Percentiles rank a stretch among this genome's conserved stretches.
phyloP scores from a whole-genome alignment of 2,888 invertebrate species.

The Tenodera sinensis region DNA sequence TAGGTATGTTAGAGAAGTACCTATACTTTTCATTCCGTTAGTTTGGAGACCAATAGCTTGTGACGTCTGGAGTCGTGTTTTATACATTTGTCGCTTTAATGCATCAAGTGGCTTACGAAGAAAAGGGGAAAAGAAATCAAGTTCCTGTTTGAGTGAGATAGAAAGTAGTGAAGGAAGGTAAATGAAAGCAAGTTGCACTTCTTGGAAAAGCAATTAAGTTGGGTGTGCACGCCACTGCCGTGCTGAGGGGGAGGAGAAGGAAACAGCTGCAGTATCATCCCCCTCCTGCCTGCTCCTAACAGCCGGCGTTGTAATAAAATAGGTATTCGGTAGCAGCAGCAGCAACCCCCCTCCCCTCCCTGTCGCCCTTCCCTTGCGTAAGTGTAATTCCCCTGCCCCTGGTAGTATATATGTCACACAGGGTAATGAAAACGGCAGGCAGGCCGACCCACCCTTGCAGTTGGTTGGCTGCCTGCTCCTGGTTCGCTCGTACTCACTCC shows the following conservation, averaged over 20 bases:
- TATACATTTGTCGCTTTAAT: too few relatives aligned
- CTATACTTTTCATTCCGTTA: too few relatives aligned
- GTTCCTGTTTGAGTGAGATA: too few relatives aligned
- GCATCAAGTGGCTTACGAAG: too few relatives aligned
- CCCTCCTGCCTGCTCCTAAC: not conserved
- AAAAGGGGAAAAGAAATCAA: too few relatives aligned
- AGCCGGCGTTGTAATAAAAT: constrained; percentile 2
- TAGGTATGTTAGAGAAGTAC: too few relatives aligned
- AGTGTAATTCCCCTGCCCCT: not conserved
- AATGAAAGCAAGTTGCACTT: not conserved
- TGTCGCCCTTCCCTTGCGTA: not conserved
- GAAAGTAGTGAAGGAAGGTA: not conserved
- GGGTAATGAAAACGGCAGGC: not conserved
- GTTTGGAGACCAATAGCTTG: too few relatives aligned
- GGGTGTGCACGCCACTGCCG: not conserved
- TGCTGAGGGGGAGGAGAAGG: not conserved
- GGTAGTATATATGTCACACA: not conserved
- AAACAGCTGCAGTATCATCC: not conserved
- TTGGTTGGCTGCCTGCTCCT: not conserved
- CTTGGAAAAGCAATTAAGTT: not conserved
- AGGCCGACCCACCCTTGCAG: not conserved
- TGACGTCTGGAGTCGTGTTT: too few relatives aligned
- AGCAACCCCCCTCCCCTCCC: too few relatives aligned
- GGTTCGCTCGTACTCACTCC: not conserved
- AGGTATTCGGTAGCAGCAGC: not conserved